A percentile compares a stretch with the other conserved stretches of the same genome.
These are phyloP conservation scores for Chamaetylas fuelleborni DNA, from an alignment of 2,113 vertebrate genomes.

Conservation along the genomic window DNA sequence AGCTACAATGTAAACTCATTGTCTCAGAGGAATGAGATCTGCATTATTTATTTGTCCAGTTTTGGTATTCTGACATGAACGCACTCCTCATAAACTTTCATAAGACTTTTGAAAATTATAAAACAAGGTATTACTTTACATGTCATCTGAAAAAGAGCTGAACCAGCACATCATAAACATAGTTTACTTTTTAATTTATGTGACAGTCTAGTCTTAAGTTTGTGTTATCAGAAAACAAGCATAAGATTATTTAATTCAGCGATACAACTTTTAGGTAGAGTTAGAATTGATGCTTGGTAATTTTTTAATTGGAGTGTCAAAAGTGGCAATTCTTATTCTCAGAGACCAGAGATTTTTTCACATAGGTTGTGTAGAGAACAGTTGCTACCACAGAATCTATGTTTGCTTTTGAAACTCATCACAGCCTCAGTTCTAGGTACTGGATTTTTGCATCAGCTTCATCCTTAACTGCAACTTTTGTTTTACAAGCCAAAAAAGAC, in stretches of 20 bases:
- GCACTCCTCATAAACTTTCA: neutral
- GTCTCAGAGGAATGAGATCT: neutral
- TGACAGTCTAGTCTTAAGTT: neutral
- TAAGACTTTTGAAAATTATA: neutral
- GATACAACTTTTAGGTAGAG: neutral
- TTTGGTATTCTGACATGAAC: neutral
- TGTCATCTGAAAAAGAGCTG: neutral
- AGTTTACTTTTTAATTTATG: neutral
- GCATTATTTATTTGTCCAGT: neutral
- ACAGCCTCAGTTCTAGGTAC: neutral
- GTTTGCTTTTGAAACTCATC: neutral
- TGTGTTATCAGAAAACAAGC: neutral
- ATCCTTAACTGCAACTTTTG: neutral
- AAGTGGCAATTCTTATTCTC: neutral
- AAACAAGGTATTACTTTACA: neutral
- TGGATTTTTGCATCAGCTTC: neutral
- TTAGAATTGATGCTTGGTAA: neutral
- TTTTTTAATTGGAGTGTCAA: neutral
- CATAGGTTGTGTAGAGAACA: fast-evolving
- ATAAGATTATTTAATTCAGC: neutral
- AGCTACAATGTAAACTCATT: neutral
- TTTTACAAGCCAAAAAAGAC: neutral
- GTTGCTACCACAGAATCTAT: neutral
- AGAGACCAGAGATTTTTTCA: neutral
- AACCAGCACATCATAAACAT: neutral